Base-by-base conservation (phyloP, 1,140 invertebrate genomes). In the Drosophila arawakana region DNA sequence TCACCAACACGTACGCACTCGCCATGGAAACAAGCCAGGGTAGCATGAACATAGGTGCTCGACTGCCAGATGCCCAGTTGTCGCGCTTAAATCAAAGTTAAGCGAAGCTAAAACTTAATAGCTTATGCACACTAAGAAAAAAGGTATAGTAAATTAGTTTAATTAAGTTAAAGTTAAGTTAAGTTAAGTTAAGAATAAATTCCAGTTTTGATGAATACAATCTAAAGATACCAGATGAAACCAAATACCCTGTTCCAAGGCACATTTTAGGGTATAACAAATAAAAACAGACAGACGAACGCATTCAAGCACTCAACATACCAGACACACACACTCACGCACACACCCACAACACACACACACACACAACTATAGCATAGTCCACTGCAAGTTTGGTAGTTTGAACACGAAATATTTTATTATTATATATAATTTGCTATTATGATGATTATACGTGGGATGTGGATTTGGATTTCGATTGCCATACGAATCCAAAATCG, bases 361-460 rank as follows among this genome's bases (percentile, higher is more conserved):
- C n/a, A 60, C 15, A 52, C 39, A 59, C 10, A 50, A 61, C 11
- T 50, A 35, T 15, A 8, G 18, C 18, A 15, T 25, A 15, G n/a
- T 15, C 25, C n/a, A 15, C 8, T 60, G 34, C 43, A 78, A 76
- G 82, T 80, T 88, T 88, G 81, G 76, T 89, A 88, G 83, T 88
- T 88, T 50, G 80, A 79, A 88, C 83, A 88, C 83, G 83, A 88
- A 88, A 88, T 88, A 88, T 88, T 88, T 88, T 88, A 88, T 88
- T 88, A 88, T 88, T 89, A 89, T 88, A 86, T 89, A 88, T 89
- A 88, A 88, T 88, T 89, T 84, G 83, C 83, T 77, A 88, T 88
- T 88, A 88, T 89, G 83, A 88, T 88, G 83, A 88, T 89, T 89
- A 88, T 88, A 77, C 80, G 76, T 78, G 83, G 73, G 52, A 35